These are phyloP conservation scores for Oreortyx pictus DNA, from an alignment of 2,797 vertebrate genomes.

Conservation along the genomic window DNA sequence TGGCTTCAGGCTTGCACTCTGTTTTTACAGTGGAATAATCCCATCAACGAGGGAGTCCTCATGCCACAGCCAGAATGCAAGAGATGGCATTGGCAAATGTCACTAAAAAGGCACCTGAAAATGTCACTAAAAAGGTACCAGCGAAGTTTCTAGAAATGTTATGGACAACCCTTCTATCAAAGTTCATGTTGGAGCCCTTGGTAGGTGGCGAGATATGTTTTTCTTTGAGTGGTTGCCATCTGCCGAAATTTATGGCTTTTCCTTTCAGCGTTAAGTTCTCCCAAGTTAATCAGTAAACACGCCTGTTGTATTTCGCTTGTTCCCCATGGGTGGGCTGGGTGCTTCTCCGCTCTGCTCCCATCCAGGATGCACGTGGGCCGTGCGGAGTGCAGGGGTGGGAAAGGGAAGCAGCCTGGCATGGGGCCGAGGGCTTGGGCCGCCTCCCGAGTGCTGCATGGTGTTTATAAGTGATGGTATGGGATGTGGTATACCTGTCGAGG, in stretches of 20 bases:
- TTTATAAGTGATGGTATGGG: not conserved
- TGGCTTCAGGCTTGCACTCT: not conserved
- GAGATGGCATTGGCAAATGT: not conserved
- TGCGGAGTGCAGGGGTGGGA: not conserved
- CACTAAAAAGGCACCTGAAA: not conserved
- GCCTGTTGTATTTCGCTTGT: not conserved
- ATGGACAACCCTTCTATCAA: not conserved
- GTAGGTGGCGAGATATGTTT: not conserved
- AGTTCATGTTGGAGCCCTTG: not conserved
- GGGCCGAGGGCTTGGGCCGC: not conserved
- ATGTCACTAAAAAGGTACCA: not conserved
- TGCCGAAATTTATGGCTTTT: constrained; percentile 36
- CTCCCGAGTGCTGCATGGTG: not conserved
- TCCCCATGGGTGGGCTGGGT: not conserved
- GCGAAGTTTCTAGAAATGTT: rapidly evolving
- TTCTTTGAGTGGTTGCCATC: constrained; percentile 6
- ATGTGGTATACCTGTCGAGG: rapidly evolving
- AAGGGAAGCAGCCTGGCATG: not conserved
- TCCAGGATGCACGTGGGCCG: rapidly evolving
- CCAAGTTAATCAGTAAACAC: constrained; percentile 40
- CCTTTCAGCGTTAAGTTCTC: not conserved
- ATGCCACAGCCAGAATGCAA: rapidly evolving
- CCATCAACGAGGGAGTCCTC: not conserved
- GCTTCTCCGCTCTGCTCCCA: not conserved
- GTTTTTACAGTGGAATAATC: not conserved